Conservation (phyloP, 2,113 vertebrate genomes). For the Cercocebus atys region DNA sequence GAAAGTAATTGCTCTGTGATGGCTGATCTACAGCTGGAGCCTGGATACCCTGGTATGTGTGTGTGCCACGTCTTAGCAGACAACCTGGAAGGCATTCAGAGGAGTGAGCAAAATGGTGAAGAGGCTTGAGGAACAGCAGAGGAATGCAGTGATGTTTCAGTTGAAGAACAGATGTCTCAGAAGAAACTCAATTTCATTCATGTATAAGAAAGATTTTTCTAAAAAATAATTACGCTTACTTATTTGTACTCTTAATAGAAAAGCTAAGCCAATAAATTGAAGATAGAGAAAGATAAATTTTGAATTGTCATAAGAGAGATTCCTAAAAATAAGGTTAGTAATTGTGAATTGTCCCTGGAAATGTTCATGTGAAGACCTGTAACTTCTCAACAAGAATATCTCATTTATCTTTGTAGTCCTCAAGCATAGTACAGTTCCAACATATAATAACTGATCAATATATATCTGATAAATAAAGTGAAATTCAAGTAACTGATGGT, state of each 20-base stretch:
- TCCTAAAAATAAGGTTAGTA: not conserved
- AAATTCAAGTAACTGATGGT: not conserved
- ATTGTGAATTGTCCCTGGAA: not conserved
- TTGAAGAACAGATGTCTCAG: not conserved
- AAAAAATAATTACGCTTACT: not conserved
- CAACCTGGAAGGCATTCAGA: not conserved
- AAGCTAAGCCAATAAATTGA: not conserved
- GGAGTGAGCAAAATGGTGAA: not conserved
- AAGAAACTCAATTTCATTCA: not conserved
- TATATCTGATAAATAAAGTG: not conserved
- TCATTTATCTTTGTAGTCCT: not conserved
- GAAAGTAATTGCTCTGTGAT: not conserved
- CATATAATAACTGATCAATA: not conserved
- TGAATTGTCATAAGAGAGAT: not conserved
- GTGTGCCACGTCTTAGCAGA: not conserved
- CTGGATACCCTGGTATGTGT: not conserved
- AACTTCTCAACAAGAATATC: not conserved
- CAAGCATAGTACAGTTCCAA: not conserved
- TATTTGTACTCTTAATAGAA: not conserved
- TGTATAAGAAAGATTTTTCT: not conserved
- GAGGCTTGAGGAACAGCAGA: not conserved
- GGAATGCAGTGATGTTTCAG: not conserved
- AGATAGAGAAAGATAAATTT: not conserved
- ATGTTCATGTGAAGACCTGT: not conserved
- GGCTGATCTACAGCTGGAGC: not conserved